Evolutionary conservation across 2,797 vertebrate species (phyloP).

Genomic region (Mergus octosetaceus): DNA sequence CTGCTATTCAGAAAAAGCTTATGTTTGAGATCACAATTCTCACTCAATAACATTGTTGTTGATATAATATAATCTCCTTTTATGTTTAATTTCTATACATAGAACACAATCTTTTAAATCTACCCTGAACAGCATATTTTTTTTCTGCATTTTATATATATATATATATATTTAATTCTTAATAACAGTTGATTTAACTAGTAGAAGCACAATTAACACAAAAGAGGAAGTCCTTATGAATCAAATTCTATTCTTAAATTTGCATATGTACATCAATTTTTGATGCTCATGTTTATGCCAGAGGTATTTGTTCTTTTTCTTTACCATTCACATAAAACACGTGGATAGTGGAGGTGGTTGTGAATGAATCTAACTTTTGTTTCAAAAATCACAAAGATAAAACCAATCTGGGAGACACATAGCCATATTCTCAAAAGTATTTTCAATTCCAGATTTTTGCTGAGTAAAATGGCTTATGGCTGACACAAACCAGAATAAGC

Average conservation of each 20-base stretch:
- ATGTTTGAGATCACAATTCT: neutral
- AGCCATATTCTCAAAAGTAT: neutral
- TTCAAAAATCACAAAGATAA: neutral
- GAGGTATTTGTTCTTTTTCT: neutral
- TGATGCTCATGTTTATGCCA: neutral
- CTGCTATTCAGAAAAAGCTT: neutral
- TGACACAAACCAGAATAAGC: neutral
- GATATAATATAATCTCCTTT: neutral
- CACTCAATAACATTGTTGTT: neutral
- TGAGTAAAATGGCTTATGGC: neutral
- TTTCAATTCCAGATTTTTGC: neutral
- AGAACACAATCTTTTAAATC: neutral
- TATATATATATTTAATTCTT: neutral
- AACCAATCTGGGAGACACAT: neutral
- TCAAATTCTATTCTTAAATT: neutral
- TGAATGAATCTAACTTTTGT: neutral
- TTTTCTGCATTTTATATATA: neutral
- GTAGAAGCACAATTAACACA: neutral
- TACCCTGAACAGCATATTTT: neutral
- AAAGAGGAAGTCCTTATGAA: neutral
- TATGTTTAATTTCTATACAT: neutral
- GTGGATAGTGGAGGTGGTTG: neutral
- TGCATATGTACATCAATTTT: neutral
- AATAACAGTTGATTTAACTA: neutral
- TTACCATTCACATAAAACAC: rapidly evolving